phyloP scores from a whole-genome alignment of 2,797 vertebrate species.

The Syngnathus rostellatus region DNA sequence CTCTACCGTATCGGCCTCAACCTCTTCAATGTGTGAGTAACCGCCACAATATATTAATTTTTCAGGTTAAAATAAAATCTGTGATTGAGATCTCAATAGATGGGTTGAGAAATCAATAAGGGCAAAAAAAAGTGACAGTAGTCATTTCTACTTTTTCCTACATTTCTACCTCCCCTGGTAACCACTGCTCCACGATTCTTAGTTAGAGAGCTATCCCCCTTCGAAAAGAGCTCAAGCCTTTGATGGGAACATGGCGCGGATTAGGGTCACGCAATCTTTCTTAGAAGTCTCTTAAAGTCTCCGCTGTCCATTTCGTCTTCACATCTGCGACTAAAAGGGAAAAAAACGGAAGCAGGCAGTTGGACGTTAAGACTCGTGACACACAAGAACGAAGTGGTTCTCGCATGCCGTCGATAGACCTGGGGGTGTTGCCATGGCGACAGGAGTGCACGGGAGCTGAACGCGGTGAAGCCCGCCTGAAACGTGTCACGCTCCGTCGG shows the following conservation, averaged over 20 bases:
- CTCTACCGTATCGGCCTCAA: constrained; percentile 98
- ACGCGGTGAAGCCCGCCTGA: neutral
- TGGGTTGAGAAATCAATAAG: neutral
- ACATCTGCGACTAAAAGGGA: neutral
- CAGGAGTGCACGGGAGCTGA: constrained; percentile 1
- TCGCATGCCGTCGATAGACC: constrained; percentile 24
- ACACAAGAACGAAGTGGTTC: constrained; percentile 36
- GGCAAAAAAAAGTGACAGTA: neutral
- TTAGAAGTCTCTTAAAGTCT: neutral
- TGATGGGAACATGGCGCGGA: neutral
- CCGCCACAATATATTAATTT: no score
- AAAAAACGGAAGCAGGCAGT: constrained; percentile 22
- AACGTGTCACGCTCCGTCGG: neutral
- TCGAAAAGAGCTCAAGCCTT: neutral
- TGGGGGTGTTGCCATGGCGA: constrained; percentile 29
- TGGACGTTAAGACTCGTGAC: constrained; percentile 23
- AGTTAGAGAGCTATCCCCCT: neutral
- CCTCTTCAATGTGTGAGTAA: constrained; percentile 96
- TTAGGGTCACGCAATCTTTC: constrained; percentile 1
- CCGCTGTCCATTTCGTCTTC: constrained; percentile 2
- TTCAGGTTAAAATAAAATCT: no score
- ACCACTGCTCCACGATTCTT: neutral
- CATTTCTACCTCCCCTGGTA: neutral
- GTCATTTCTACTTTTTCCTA: neutral
- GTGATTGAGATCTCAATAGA: neutral